Evolutionary conservation across 1,140 invertebrate species (phyloP).

Genomic region (Daktulosphaira vitifoliae): DNA sequence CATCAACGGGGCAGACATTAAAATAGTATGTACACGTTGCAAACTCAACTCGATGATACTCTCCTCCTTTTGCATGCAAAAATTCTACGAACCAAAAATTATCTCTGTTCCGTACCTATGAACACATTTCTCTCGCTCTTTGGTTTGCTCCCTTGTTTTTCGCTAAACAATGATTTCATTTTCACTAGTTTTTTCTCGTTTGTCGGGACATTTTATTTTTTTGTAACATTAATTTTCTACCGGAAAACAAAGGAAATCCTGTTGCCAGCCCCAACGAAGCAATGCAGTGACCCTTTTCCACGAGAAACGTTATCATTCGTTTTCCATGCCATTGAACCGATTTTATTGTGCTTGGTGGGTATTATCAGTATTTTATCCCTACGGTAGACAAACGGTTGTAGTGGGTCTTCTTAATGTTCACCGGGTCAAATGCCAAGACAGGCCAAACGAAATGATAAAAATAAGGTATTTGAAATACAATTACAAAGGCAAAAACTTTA

Average conservation of each 20-base stretch:
- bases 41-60: no score
- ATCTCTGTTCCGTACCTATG: constrained; percentile 22
- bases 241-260: constrained; percentile 31
- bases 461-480: not conserved
- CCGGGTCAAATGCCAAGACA: constrained; percentile 11
- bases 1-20: no score
- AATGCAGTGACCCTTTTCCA: not conserved
- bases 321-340: constrained; percentile 31
- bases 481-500: constrained; percentile 4
- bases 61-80: not conserved
- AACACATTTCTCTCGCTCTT: constrained; percentile 12
- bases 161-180: constrained; percentile 29
- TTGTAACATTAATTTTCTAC: constrained; percentile 23
- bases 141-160: not conserved
- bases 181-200: not conserved
- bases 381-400: not conserved
- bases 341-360: constrained; percentile 16
- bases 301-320: constrained; percentile 28
- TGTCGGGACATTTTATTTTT: not conserved
- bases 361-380: constrained; percentile 22
- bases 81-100: constrained; percentile 24
- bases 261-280: constrained; percentile 10
- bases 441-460: not conserved
- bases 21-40: no score
- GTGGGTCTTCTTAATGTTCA: constrained; percentile 9